phyloP scores from a whole-genome alignment of 2,888 invertebrate species.

The Himalopsyche tibetana region DNA sequence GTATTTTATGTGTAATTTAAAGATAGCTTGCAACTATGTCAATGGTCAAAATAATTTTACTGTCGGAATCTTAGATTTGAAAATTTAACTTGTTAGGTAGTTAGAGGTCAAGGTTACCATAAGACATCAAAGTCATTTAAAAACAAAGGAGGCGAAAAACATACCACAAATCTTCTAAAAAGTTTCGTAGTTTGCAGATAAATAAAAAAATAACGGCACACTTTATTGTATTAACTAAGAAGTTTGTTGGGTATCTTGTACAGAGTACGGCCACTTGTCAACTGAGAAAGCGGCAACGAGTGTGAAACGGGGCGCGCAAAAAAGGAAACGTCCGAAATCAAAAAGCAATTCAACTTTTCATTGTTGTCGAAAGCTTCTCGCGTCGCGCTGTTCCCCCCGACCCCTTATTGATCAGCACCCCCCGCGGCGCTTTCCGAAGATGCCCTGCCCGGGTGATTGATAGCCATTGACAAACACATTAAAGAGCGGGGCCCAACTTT shows the following conservation, averaged over 20 bases:
- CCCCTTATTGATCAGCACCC: slow-evolving; percentile 58
- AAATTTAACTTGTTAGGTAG: too few relatives aligned
- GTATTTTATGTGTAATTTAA: too few relatives aligned
- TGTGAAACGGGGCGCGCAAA: slow-evolving; percentile 44
- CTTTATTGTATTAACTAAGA: slow-evolving; percentile 42
- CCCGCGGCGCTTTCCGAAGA: slow-evolving; percentile 50
- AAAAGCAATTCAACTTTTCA: slow-evolving; percentile 59
- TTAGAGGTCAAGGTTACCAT: too few relatives aligned
- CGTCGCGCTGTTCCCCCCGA: slow-evolving; percentile 49
- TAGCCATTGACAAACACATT: slow-evolving; percentile 66
- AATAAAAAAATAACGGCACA: slow-evolving; percentile 42
- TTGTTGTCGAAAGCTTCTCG: slow-evolving; percentile 52
- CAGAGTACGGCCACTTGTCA: slow-evolving; percentile 53
- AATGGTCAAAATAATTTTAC: too few relatives aligned
- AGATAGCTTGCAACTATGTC: too few relatives aligned
- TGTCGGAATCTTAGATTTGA: too few relatives aligned
- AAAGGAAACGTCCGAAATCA: slow-evolving; percentile 58
- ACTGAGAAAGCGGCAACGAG: slow-evolving; percentile 49
- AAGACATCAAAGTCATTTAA: background rate
- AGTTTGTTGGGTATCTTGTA: slow-evolving; percentile 24
- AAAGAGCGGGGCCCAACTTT: slow-evolving; percentile 62
- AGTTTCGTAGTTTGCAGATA: slow-evolving; percentile 10
- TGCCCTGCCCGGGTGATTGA: slow-evolving; percentile 62
- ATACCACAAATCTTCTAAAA: background rate
- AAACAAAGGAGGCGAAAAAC: background rate